Base-by-base conservation (phyloP, 2,797 vertebrate genomes). In the Calcarius lapponicus region DNA sequence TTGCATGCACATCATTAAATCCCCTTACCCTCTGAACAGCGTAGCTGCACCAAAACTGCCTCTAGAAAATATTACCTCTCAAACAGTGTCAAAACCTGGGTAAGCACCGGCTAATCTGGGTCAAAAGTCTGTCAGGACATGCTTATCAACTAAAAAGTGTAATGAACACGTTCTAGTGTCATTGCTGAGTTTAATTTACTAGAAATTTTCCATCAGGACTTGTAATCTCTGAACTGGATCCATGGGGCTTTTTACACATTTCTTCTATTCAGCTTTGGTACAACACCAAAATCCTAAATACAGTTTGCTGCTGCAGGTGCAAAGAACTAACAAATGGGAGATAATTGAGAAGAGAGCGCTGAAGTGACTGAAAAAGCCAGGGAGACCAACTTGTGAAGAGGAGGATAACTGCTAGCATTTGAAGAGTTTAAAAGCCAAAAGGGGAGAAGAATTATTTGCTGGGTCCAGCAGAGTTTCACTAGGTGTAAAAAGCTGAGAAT, bases 361-460 rank as follows among this genome's bases (percentile, higher is more conserved):
- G 50, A 51, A 94, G 74, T 76, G 94, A 74, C 47, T 90, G 78
- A 90, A 87, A 88, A 88, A 95, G 83, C 60, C 73, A 72, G 26
- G 16, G 60, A 94, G 60, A 82, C 38, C 36, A 64, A 82, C 86
- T 88, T 65, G 53, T 82, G 83, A 92, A 81, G 60, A 88, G 43
- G 73, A 93, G 53, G 83, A 74, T 48, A 95, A 90, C 86, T 88
- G 85, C 45, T 82, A 61, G 61, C 61, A 65, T 71, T 87, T 73
- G 53, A 90, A 51, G 38, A 82, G 67, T 92, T 90, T 88, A 92
- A 90, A 96, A 90, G 78, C 78, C 78, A 85, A 93, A 86, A 25
- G 36, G 42, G 38, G 79, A 95, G 82, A 96, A 86, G 74, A 93
- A 95, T 95, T 95, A 87, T 94, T 93, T 75, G 80, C 62, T 84